A percentile compares a stretch with the other conserved stretches of the same genome.
Evolutionary conservation across 2,888 invertebrate genomes (phyloP).

Genomic region (Tetrapedia diversipes): DNA sequence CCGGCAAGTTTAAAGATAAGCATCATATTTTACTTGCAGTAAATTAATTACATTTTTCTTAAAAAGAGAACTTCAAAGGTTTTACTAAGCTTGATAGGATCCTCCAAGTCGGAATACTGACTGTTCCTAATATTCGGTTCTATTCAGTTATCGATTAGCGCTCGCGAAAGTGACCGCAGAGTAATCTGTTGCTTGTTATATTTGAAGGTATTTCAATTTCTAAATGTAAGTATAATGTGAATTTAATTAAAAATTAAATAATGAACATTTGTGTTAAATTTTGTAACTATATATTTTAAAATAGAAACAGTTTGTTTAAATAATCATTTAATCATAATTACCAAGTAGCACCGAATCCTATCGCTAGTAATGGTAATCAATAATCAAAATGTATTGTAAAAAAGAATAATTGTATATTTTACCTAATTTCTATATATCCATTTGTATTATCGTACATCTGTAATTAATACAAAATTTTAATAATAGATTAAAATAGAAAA

Average conservation of each 20-base stretch:
- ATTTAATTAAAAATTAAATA: constrained; percentile 14
- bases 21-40: constrained; percentile 20
- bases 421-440: neutral
- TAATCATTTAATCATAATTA: constrained; percentile 23
- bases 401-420: constrained; percentile 18
- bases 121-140: constrained; percentile 37
- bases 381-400: constrained; percentile 52
- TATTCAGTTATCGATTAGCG: constrained; percentile 61
- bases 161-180: constrained; percentile 46
- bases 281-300: neutral
- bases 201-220: constrained; percentile 49
- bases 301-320: constrained; percentile 10
- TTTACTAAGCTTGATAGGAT: constrained; percentile 3
- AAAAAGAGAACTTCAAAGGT: neutral
- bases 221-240: constrained; percentile 71
- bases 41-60: constrained; percentile 18
- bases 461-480: neutral
- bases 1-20: constrained; percentile 70
- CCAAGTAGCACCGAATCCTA: constrained; percentile 28
- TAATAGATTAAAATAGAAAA: neutral
- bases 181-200: constrained; percentile 57
- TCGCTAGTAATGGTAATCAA: constrained; percentile 53
- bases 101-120: constrained; percentile 3
- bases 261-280: constrained; percentile 1
- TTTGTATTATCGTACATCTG: neutral